Evolutionary conservation across 2,888 invertebrate genomes (phyloP).

Genomic region (Romanomermis culicivorax): DNA sequence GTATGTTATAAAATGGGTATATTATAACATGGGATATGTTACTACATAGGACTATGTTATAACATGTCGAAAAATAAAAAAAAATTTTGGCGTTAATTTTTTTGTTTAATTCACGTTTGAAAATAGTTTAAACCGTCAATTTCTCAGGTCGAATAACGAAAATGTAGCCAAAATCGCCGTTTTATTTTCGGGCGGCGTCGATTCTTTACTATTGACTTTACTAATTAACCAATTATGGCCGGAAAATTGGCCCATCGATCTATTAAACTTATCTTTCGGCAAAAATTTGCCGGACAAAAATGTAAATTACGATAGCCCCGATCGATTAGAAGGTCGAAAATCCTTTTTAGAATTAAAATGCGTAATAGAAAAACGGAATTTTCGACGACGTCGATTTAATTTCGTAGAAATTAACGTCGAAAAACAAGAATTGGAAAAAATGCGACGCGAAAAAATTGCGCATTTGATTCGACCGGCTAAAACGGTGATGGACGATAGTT

Average conservation of each 20-base stretch:
- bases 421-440: constrained; percentile 15
- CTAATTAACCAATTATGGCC: constrained; percentile 45
- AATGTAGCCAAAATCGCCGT: constrained; percentile 49
- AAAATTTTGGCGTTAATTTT: no score
- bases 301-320: constrained; percentile 43
- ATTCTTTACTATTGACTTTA: constrained; percentile 70
- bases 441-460: constrained; percentile 32
- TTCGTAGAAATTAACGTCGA: constrained; percentile 22
- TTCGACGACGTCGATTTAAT: no score
- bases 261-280: constrained; percentile 79
- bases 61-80: no score
- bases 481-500: constrained; percentile 78
- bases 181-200: constrained; percentile 84
- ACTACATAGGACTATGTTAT: no score
- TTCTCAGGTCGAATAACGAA: background rate
- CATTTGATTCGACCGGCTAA: constrained; percentile 61
- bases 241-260: constrained; percentile 51
- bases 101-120: no score
- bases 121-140: background rate
- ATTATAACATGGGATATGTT: no score
- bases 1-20: no score
- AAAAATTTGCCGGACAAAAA: background rate
- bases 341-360: background rate
- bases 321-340: constrained; percentile 48
- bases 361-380: background rate